Evolutionary conservation across 1,140 invertebrate genomes (phyloP).

Genomic region (Maniola jurtina): DNA sequence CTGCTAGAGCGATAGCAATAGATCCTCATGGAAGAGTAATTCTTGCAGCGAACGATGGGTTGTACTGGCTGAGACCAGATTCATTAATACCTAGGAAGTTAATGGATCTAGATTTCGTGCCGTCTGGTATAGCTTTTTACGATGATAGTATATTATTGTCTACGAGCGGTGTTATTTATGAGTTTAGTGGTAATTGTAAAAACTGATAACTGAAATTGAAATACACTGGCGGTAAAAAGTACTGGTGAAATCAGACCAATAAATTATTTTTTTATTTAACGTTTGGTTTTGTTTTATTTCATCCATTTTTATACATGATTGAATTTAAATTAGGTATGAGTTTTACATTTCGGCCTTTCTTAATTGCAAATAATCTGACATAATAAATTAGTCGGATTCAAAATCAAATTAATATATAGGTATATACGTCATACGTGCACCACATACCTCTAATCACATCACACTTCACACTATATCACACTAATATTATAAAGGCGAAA

Average conservation of each 20-base stretch:
- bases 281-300: neutral
- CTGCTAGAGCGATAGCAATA: conserved; percentile 54
- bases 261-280: neutral
- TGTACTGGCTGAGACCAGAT: conserved; percentile 59
- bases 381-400: no score
- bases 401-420: no score
- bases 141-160: conserved; percentile 53
- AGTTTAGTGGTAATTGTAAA: conserved; percentile 47
- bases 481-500: no score
- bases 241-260: neutral
- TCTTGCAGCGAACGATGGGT: conserved; percentile 65
- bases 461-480: no score
- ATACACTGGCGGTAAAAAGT: neutral
- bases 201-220: neutral
- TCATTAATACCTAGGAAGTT: conserved; percentile 62
- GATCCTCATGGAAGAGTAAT: conserved; percentile 51
- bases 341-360: no score
- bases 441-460: no score
- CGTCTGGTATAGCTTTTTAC: conserved; percentile 56
- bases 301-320: neutral
- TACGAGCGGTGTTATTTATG: conserved; percentile 58
- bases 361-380: no score
- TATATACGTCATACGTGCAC: no score
- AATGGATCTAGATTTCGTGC: conserved; percentile 64
- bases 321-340: no score